Evolutionary conservation across 2,888 invertebrate species (phyloP).

Genomic region (Lasioglossum oenotherae): DNA sequence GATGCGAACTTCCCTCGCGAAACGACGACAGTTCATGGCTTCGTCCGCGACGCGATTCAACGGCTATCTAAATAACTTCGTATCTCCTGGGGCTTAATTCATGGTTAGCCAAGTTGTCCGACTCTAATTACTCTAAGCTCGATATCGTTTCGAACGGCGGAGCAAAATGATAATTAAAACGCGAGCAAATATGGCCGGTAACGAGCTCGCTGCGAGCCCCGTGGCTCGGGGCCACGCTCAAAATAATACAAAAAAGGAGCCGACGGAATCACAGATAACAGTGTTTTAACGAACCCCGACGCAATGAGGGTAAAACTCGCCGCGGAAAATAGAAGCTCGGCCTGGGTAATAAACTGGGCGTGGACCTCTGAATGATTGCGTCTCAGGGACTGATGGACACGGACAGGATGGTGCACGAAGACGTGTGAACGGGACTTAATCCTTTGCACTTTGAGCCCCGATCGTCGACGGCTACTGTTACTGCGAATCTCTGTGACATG

Average conservation of each 20-base stretch:
- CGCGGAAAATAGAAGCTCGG: slow-evolving; percentile 53
- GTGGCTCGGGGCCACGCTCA: slow-evolving; percentile 9
- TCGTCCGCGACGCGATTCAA: slow-evolving; percentile 20
- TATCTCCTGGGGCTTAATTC: slow-evolving; percentile 26
- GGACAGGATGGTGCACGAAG: slow-evolving; percentile 9
- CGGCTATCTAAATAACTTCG: slow-evolving; percentile 37
- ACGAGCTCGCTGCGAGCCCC: slow-evolving; percentile 19
- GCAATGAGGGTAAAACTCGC: slow-evolving; percentile 48
- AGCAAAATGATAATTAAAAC: slow-evolving; percentile 42
- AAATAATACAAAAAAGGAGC: slow-evolving; percentile 23
- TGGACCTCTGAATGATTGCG: slow-evolving; percentile 52
- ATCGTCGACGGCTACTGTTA: not conserved
- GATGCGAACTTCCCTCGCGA: not conserved
- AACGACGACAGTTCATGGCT: slow-evolving; percentile 2
- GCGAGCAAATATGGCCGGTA: slow-evolving; percentile 19
- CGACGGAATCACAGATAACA: slow-evolving; percentile 38
- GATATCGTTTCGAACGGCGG: slow-evolving; percentile 22
- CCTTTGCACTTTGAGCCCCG: slow-evolving; percentile 1
- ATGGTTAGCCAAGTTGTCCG: slow-evolving; percentile 22
- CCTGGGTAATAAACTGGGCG: slow-evolving; percentile 55
- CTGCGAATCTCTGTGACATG: not conserved
- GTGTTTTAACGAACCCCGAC: slow-evolving; percentile 39
- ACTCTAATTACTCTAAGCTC: slow-evolving; percentile 35
- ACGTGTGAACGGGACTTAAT: slow-evolving; percentile 16
- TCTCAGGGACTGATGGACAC: slow-evolving; percentile 24